Evolutionary conservation across 2,888 invertebrate species (phyloP).

Genomic region (Platycheirus rosarum): DNA sequence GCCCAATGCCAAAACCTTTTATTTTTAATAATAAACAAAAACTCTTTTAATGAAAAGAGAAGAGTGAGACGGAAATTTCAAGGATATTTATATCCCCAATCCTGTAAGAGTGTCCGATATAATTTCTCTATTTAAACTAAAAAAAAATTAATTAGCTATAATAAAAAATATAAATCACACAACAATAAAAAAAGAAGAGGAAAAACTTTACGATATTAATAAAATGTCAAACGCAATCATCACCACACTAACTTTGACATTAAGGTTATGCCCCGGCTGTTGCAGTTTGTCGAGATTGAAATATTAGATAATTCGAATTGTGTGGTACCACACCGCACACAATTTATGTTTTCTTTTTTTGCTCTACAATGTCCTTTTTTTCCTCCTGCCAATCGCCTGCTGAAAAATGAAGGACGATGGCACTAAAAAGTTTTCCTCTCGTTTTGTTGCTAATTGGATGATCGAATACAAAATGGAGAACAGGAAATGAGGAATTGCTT

Average conservation of each 20-base stretch:
- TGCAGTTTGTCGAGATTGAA: slow-evolving; percentile 57
- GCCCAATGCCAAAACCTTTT: no score
- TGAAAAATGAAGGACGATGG: neutral
- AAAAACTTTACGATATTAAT: slow-evolving; percentile 40
- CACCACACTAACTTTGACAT: slow-evolving; percentile 1
- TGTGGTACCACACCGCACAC: slow-evolving; percentile 37
- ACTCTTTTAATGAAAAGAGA: no score
- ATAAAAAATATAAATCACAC: slow-evolving; percentile 51
- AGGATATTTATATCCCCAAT: no score
- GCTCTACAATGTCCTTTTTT: slow-evolving; percentile 53
- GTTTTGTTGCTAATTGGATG: slow-evolving; percentile 54
- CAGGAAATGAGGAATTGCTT: slow-evolving; percentile 26
- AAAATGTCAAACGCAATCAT: slow-evolving; percentile 5
- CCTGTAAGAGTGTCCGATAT: no score
- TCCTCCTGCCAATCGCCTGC: slow-evolving; percentile 2
- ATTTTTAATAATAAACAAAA: no score
- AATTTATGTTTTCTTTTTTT: slow-evolving; percentile 45
- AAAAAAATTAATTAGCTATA: slow-evolving; percentile 53
- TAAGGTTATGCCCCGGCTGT: slow-evolving; percentile 21
- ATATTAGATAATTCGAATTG: slow-evolving; percentile 65
- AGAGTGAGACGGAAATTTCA: no score
- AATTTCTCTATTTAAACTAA: no score
- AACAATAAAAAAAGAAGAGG: slow-evolving; percentile 12
- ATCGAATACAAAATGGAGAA: slow-evolving; percentile 22
- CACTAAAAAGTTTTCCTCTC: slow-evolving; percentile 37